Conservation (phyloP, 1,140 invertebrate species). For the Drepana arcuata region DNA sequence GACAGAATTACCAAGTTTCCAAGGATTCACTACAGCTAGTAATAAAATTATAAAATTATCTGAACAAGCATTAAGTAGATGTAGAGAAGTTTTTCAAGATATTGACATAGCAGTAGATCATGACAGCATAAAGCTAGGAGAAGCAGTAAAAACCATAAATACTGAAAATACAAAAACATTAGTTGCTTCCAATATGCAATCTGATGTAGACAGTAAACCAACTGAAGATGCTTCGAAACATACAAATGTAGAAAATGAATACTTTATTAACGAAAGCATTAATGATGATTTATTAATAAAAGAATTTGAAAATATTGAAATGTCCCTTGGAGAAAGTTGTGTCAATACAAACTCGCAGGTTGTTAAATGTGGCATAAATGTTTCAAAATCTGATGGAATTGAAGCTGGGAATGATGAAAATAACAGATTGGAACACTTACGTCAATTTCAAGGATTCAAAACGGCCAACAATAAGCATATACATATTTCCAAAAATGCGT, state of each 20-base stretch:
- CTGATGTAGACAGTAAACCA: no score
- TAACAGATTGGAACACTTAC: no score
- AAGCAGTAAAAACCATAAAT: no score
- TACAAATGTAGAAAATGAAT: constrained; percentile 2
- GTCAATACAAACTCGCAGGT: no score
- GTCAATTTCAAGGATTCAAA: no score
- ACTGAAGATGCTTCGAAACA: no score
- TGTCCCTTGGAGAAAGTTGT: constrained; percentile 12
- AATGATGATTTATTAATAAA: constrained; percentile 19
- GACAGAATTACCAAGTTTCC: constrained; percentile 6
- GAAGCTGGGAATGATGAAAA: no score
- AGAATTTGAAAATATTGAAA: constrained; percentile 32
- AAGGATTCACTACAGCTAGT: constrained; percentile 27
- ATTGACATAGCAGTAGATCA: constrained; percentile 9
- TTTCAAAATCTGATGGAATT: no score
- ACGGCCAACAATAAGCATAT: constrained; percentile 25
- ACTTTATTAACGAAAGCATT: constrained; percentile 10
- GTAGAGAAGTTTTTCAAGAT: constrained; percentile 25
- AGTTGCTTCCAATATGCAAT: no score
- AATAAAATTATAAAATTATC: constrained; percentile 29
- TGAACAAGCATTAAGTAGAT: constrained; percentile 23
- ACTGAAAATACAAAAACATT: no score
- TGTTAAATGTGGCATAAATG: no score
- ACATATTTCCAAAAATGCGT: constrained; percentile 27
- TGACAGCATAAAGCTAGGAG: constrained; percentile 1